Conservation (phyloP, 2,888 invertebrate species). For the Napeogenes sylphis region DNA sequence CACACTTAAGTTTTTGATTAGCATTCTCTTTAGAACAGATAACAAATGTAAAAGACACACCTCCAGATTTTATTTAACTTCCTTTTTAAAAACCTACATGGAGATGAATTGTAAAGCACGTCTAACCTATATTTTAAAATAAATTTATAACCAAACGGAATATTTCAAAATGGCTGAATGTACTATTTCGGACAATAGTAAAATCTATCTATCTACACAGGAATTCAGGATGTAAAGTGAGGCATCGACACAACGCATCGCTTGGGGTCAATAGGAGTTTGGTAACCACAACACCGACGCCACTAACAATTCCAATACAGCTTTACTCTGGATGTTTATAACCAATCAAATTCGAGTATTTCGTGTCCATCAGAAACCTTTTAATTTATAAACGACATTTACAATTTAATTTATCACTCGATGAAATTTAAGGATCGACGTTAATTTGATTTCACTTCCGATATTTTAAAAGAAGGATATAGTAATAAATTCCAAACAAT, state of each 20-base stretch:
- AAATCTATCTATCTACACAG: conserved; percentile 21
- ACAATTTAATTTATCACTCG: conserved; percentile 16
- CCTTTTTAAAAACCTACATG: too few relatives aligned
- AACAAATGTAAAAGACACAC: conserved; percentile 16
- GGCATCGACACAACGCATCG: conserved; percentile 44
- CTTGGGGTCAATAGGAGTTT: conserved; percentile 53
- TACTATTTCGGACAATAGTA: conserved; percentile 6
- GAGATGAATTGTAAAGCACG: too few relatives aligned
- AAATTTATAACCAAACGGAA: background rate
- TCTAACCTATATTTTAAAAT: too few relatives aligned
- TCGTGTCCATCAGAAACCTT: too few relatives aligned
- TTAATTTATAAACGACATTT: too few relatives aligned
- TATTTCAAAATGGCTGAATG: background rate
- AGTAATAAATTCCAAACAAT: background rate
- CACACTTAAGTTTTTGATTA: conserved; percentile 13
- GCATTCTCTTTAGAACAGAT: conserved; percentile 16
- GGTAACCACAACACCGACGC: too few relatives aligned
- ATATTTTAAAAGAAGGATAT: background rate
- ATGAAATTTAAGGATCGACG: conserved; percentile 14
- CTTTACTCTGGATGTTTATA: too few relatives aligned
- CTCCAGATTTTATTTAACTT: too few relatives aligned
- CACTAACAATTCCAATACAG: too few relatives aligned
- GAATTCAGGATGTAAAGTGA: conserved; percentile 25
- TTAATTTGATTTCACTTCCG: conserved; percentile 11
- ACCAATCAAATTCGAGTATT: too few relatives aligned